Evolutionary conservation across 2,888 invertebrate genomes (phyloP).

Genomic region (Sepioteuthis lessoniana): DNA sequence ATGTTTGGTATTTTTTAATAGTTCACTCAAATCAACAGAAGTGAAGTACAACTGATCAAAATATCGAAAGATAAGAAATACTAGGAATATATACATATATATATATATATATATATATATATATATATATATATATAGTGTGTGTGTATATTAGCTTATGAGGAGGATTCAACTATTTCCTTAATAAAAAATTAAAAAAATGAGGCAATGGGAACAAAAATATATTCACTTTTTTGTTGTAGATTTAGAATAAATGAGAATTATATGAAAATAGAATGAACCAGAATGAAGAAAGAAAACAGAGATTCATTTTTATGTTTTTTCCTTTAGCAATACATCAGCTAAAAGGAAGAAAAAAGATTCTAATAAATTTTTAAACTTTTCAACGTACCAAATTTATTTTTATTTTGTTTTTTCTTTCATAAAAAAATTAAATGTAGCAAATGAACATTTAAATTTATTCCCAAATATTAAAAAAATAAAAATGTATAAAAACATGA

Average conservation of each 20-base stretch:
- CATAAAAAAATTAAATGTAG: background rate
- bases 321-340: background rate
- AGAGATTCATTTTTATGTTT: background rate
- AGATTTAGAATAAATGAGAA: background rate
- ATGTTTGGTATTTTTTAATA: background rate
- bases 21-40: background rate
- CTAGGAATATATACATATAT: too few species aligned
- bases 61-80: background rate
- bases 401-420: background rate
- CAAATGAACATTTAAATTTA: background rate
- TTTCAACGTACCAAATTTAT: too few species aligned
- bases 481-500: background rate
- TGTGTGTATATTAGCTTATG: background rate
- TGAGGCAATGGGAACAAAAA: constrained; percentile 8
- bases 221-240: background rate
- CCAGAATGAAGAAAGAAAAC: constrained; percentile 6
- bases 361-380: too few species aligned
- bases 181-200: background rate
- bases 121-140: too few species aligned
- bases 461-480: background rate
- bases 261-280: constrained; percentile 25
- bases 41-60: background rate
- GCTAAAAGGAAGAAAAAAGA: background rate
- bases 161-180: background rate
- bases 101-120: too few species aligned